Base-by-base conservation (phyloP, 2,797 vertebrate genomes). In the Poeciliopsis paucimaculata region DNA sequence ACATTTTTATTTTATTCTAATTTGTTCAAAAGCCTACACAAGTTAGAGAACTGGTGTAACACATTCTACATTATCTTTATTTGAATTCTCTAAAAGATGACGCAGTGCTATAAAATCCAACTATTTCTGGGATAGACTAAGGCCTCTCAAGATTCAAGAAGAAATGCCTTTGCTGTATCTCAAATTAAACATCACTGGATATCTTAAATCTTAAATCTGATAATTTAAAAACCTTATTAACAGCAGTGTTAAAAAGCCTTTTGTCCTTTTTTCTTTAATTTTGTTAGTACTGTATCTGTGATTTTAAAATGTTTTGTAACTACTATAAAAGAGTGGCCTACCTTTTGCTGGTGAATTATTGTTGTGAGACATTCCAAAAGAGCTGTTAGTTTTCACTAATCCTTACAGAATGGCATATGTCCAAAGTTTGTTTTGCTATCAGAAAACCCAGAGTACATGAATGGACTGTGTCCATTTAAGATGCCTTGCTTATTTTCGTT, bases 291-390 rank as follows among this genome's bases (percentile, higher is more conserved):
- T n/a, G n/a, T n/a, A n/a, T n/a, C 20, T 70, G 39, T 41, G 20
- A 11, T 55, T 66, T 80, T 4, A 41, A 75, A 80, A 47, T 68
- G 9, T 3, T 60, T 23, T 4, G 2, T 6, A 68, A 49, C 8
- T 57, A 3, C 4, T 77, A 47, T 31, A 72, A 70, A 74, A 72
- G 1, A 23, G 20, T 23, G 72, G 34, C 91, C 79, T 92, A 93
- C 93, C 91, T 91, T 31, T 87, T 51, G 39, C 1, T 66, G 62
- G 68, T 77, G 72, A 45, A 43, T 78, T 43, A 8, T 55, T 43
- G 12, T 26, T 45, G 53, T 39, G 81, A 64, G 46, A 28, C 10
- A 34, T 18, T 75, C 53, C 34, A 18, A 70, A 57, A 20, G 3
- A 73, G 6, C 23, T 13, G 64, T 13, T 43, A 64, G 18, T 70